phyloP scores from a whole-genome alignment of 2,113 vertebrate species.

The Arothron firmamentum region DNA sequence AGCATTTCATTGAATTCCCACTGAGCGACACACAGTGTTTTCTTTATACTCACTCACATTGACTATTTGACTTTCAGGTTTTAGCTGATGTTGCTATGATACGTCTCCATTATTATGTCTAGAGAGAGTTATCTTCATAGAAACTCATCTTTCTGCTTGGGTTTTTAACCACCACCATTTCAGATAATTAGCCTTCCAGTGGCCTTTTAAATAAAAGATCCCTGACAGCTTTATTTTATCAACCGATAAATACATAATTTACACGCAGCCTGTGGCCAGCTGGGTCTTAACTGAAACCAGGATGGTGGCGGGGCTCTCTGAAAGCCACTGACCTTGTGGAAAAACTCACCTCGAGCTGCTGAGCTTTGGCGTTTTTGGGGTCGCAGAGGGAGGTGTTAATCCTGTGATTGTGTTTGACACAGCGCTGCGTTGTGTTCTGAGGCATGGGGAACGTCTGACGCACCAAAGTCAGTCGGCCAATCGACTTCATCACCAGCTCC shows the following conservation, averaged over 20 bases:
- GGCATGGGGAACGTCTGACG: slow-evolving; percentile 93
- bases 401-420: slow-evolving; percentile 93
- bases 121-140: too few species aligned
- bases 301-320: neutral
- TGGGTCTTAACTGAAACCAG: neutral
- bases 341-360: slow-evolving; percentile 87
- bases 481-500: slow-evolving; percentile 95
- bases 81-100: too few species aligned
- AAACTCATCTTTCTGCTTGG: too few species aligned
- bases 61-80: too few species aligned
- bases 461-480: slow-evolving; percentile 92
- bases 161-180: too few species aligned
- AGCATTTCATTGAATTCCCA: slow-evolving; percentile 2
- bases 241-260: neutral
- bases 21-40: neutral
- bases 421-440: slow-evolving; percentile 92
- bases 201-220: neutral
- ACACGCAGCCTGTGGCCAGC: too few species aligned
- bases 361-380: slow-evolving; percentile 90
- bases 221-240: neutral
- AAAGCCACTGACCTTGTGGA: neutral
- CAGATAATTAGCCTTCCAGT: too few species aligned
- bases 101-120: too few species aligned
- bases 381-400: slow-evolving; percentile 96
- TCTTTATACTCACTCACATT: too few species aligned